Conservation (phyloP, 2,113 vertebrate genomes). For the Otus sunia region DNA sequence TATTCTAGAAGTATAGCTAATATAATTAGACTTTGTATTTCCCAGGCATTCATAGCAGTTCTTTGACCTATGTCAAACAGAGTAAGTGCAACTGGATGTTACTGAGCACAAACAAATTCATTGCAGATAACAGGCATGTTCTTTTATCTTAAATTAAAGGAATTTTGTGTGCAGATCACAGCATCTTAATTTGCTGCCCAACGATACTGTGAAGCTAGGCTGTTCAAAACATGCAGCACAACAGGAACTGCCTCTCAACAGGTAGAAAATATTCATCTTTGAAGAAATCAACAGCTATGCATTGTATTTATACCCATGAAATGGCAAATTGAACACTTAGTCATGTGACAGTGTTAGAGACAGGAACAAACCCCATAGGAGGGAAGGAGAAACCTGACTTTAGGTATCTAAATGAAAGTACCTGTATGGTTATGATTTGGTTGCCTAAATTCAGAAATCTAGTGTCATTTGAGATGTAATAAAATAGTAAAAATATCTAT, state of each 20-base stretch:
- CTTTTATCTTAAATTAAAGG: neutral
- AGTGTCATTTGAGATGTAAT: neutral
- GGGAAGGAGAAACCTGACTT: neutral
- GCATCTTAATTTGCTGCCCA: neutral
- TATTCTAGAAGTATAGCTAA: neutral
- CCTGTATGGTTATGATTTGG: neutral
- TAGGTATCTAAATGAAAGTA: neutral
- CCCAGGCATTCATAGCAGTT: neutral
- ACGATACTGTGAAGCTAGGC: neutral
- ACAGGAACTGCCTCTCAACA: neutral
- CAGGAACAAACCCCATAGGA: neutral
- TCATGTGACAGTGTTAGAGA: neutral
- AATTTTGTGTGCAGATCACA: neutral
- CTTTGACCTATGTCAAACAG: neutral
- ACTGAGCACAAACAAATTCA: neutral
- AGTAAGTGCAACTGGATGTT: neutral
- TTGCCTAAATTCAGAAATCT: neutral
- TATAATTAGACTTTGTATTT: neutral
- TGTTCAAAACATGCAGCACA: neutral
- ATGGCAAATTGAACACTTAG: fast-evolving
- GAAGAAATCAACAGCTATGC: neutral
- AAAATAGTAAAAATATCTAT: neutral
- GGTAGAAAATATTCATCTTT: neutral
- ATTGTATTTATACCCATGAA: neutral
- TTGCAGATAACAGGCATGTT: neutral